Percentiles rank a stretch among this genome's conserved stretches.
These are phyloP conservation scores for Stegodyphus mimosarum DNA, from an alignment of 1,140 invertebrate species.

Conservation along the genomic window DNA sequence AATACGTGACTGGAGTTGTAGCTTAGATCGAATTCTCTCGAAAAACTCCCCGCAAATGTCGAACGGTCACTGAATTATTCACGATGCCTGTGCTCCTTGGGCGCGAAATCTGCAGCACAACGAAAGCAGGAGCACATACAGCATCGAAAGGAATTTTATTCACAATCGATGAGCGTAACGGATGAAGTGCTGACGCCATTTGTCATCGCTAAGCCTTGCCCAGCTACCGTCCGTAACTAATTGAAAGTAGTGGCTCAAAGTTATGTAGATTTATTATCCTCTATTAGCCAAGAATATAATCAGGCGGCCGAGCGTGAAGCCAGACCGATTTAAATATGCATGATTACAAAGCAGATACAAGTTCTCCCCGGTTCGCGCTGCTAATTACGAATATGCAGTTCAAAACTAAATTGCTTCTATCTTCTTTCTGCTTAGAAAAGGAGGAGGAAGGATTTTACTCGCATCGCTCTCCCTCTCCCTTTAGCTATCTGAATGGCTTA, in stretches of 20 bases:
- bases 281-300: too few species aligned
- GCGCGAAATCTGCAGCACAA: neutral
- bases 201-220: conserved; percentile 11
- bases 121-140: neutral
- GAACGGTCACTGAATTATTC: too few species aligned
- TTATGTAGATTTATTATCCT: too few species aligned
- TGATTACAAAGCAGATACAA: conserved; percentile 39
- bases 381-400: conserved; percentile 24
- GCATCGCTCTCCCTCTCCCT: too few species aligned
- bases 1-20: too few species aligned
- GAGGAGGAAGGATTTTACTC: too few species aligned
- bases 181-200: conserved; percentile 45
- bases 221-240: conserved; percentile 27
- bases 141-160: neutral
- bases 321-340: conserved; percentile 35
- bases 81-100: neutral
- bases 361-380: neutral
- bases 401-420: too few species aligned
- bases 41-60: too few species aligned
- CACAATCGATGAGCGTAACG: conserved; percentile 17
- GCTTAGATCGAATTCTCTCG: too few species aligned
- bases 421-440: too few species aligned
- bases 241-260: conserved; percentile 32
- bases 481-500: too few species aligned
- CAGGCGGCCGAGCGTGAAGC: neutral